Evolutionary conservation across 2,888 invertebrate species (phyloP), one percentile per base, ranked within the genome.

Genomic region (Antheraea assamensis): DNA sequence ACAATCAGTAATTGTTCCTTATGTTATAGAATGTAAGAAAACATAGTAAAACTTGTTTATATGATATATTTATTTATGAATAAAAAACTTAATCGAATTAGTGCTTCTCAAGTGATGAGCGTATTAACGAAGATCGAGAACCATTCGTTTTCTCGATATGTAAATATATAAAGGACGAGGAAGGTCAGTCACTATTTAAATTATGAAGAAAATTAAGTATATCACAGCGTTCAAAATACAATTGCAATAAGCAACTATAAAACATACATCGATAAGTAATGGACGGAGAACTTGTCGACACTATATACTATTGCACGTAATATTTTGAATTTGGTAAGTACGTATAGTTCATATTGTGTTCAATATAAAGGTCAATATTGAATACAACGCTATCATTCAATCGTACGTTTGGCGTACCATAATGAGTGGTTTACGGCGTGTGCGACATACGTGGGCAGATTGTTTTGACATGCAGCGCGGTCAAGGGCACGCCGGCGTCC

Each of bases 401-500:
- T 42, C 35, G 77, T 78, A 83, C 76, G 76, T 78, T 78, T 79
- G 77, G 78, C 77, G 76, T 77, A 76, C 78, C 78, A 82, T 82
- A 81, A 76, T 78, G 79, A 79, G 80, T 80, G 79, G 72, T 76
- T 76, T 75, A 77, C 76, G 80, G 79, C 77, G 77, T 80, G 78
- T 78, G 78, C 79, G 79, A 78, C 73, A 82, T 79, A 79, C 83
- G 86, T 84, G 83, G 83, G 84, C 76, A 80, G 82, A 81, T 82
- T 86, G 82, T 83, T 79, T 77, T 79, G 81, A 83, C 81, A 76
- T 74, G 75, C 77, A 81, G 80, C 82, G 75, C 77, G 81, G 80
- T 83, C 87, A 87, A 87, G 87, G 87, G 81, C 83, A 80, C 72
- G 31, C 72, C 76, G 77, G 55, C 77, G 81, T 79, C 77, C 76